These are phyloP conservation scores for Taenioides sp. DNA, from an alignment of 2,797 vertebrate genomes.

Conservation along the genomic window DNA sequence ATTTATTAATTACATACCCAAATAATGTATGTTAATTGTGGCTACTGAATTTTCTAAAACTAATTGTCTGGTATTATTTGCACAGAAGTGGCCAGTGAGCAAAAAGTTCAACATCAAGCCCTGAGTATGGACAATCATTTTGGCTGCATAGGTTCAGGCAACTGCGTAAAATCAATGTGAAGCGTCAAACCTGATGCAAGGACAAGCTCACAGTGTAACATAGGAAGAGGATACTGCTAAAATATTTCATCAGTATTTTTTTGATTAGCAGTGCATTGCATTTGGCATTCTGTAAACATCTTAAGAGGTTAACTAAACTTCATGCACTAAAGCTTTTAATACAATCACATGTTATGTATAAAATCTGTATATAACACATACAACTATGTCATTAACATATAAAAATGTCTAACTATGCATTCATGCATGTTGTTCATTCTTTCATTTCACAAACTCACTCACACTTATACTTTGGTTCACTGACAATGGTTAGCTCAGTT, in stretches of 20 bases:
- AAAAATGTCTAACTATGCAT: conserved; percentile 50
- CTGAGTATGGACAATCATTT: background rate
- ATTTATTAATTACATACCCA: background rate
- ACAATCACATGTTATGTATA: conserved; percentile 65
- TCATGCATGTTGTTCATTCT: conserved; percentile 57
- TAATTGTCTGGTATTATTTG: background rate
- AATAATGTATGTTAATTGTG: background rate
- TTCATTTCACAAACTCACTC: conserved; percentile 37
- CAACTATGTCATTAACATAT: conserved; percentile 58
- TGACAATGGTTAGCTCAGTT: conserved; percentile 55
- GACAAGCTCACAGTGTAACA: conserved; percentile 61
- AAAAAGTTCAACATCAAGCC: background rate
- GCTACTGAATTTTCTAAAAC: background rate
- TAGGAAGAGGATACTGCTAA: conserved; percentile 56
- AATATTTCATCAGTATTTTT: conserved; percentile 39
- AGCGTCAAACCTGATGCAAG: conserved; percentile 29
- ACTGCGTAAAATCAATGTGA: conserved; percentile 28
- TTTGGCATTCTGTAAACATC: conserved; percentile 82
- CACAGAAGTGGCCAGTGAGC: background rate
- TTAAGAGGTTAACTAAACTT: conserved; percentile 67
- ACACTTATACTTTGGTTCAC: conserved; percentile 60
- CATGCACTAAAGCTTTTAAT: conserved; percentile 73
- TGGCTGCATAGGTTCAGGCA: conserved; percentile 4
- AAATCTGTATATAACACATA: conserved; percentile 60
- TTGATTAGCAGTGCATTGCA: conserved; percentile 75